phyloP scores from a whole-genome alignment of 2,888 invertebrate species.

The Andrena fulva region DNA sequence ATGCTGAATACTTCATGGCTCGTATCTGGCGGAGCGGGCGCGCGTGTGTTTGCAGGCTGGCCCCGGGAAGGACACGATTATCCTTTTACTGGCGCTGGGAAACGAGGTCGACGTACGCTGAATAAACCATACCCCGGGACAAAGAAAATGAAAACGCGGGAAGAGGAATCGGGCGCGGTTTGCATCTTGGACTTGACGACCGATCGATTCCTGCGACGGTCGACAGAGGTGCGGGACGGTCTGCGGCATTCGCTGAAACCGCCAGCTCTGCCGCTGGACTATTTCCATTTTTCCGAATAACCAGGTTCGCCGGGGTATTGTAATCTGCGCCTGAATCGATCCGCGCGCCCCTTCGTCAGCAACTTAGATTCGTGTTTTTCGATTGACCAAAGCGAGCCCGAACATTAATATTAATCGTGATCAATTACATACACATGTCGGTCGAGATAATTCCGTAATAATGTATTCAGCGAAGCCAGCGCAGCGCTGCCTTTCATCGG shows the following conservation, averaged over 20 bases:
- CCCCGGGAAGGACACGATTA: conserved; percentile 76
- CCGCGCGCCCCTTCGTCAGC: no score
- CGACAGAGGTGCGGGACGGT: neutral
- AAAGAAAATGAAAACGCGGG: conserved; percentile 69
- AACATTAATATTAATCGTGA: no score
- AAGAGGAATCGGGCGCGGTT: conserved; percentile 37
- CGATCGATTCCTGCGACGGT: neutral
- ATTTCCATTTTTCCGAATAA: no score
- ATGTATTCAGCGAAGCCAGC: neutral
- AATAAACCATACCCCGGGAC: conserved; percentile 73
- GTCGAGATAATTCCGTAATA: neutral
- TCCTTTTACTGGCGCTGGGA: conserved; percentile 75
- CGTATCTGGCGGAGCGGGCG: conserved; percentile 59
- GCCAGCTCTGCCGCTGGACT: no score
- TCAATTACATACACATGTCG: no score
- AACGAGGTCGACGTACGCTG: conserved; percentile 76
- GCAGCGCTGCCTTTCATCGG: neutral
- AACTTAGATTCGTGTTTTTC: no score
- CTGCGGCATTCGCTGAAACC: neutral
- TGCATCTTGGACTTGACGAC: conserved; percentile 37
- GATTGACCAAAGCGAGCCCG: no score
- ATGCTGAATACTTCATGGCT: conserved; percentile 76
- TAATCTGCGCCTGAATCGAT: no score
- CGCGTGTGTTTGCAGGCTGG: conserved; percentile 46
- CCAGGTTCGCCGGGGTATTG: no score